Percentiles rank a stretch among this genome's conserved stretches.
Evolutionary conservation across 2,888 invertebrate species (phyloP).

Genomic region (Seladonia tumulorum): DNA sequence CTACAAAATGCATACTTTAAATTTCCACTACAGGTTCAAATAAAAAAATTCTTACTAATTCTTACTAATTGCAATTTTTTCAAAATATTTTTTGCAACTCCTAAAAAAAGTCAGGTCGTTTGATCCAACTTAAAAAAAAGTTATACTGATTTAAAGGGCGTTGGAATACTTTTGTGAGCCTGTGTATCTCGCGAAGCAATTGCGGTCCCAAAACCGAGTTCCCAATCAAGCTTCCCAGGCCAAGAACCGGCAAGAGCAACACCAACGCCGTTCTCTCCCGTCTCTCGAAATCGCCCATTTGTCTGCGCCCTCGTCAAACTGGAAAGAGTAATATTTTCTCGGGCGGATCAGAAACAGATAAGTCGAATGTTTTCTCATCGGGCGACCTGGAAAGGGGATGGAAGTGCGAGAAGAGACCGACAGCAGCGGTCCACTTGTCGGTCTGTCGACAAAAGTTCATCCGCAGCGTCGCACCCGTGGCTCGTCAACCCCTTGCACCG

Average conservation of each 20-base stretch:
- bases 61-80: no score
- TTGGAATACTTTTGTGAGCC: no score
- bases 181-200: background rate
- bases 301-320: conserved; percentile 12
- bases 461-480: conserved; percentile 23
- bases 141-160: no score
- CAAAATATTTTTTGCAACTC: no score
- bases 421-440: conserved; percentile 65
- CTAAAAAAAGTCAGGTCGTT: no score
- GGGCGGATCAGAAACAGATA: conserved; percentile 56
- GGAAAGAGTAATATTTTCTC: conserved; percentile 54
- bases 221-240: background rate
- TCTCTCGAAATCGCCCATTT: conserved; percentile 28
- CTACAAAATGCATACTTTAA: no score
- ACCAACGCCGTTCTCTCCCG: background rate
- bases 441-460: conserved; percentile 60
- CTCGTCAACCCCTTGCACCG: conserved; percentile 63
- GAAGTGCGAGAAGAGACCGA: background rate
- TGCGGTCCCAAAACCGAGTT: background rate
- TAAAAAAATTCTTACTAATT: no score
- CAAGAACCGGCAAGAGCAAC: background rate
- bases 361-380: conserved; percentile 69
- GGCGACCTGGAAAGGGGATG: conserved; percentile 1
- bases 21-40: no score
- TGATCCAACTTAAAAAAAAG: no score